A percentile compares a stretch with the other conserved stretches of the same genome.
Evolutionary conservation across 2,797 vertebrate species (phyloP).

Genomic region (Amblyraja radiata): DNA sequence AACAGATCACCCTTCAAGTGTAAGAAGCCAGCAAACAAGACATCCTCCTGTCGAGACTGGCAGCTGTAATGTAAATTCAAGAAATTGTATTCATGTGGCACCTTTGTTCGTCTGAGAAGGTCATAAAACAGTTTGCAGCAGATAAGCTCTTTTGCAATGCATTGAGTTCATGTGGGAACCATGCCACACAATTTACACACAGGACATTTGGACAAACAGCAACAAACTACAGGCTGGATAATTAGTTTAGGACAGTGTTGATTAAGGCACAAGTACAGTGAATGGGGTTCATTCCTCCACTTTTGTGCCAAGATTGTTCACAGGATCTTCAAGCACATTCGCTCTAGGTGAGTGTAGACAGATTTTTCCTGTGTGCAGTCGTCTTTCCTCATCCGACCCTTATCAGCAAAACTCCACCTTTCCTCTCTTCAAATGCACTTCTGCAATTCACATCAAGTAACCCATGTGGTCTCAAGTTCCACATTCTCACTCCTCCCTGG

Average conservation of each 20-base stretch:
- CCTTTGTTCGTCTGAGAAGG: neutral
- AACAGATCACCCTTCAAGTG: neutral
- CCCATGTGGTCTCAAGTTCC: too few species aligned
- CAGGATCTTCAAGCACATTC: neutral
- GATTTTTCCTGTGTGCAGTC: too few species aligned
- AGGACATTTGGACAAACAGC: neutral
- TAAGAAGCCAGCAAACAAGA: neutral
- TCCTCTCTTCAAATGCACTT: too few species aligned
- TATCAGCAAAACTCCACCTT: too few species aligned
- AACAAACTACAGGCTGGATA: neutral
- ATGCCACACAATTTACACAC: neutral
- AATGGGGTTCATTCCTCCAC: neutral
- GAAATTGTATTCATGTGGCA: neutral
- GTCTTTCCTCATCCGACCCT: too few species aligned
- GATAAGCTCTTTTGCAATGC: neutral
- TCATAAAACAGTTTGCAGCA: neutral
- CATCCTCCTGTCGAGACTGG: neutral
- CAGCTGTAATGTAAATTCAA: neutral
- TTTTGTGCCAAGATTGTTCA: neutral
- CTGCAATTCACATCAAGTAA: too few species aligned
- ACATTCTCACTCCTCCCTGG: too few species aligned
- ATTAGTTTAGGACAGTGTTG: neutral
- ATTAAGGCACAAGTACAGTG: neutral
- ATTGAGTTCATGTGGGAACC: neutral
- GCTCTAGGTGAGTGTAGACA: too few species aligned